phyloP scores from a whole-genome alignment of 2,888 invertebrate species.

The Byasa hedistus region DNA sequence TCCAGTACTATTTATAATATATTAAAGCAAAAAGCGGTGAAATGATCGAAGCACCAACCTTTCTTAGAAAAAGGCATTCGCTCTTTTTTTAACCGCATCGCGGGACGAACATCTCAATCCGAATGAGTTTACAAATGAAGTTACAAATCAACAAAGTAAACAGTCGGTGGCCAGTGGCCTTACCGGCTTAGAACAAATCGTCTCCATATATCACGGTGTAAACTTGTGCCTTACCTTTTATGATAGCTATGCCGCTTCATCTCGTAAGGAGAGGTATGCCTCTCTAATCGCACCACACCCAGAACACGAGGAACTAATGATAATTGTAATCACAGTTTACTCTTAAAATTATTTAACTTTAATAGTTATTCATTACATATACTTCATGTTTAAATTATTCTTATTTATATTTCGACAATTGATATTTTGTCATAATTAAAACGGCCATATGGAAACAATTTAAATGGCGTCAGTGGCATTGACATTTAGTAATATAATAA shows the following conservation, averaged over 20 bases:
- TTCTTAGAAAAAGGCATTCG: conserved; percentile 10
- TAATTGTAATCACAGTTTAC: no score
- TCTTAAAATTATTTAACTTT: no score
- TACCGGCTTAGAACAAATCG: conserved; percentile 55
- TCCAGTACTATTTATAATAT: neutral
- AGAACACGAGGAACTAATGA: neutral
- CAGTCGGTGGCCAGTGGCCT: conserved; percentile 43
- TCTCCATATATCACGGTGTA: conserved; percentile 51
- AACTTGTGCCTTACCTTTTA: conserved; percentile 54
- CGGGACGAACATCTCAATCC: conserved; percentile 48
- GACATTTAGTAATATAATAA: conserved; percentile 29
- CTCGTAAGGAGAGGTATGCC: conserved; percentile 38
- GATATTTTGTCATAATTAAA: conserved; percentile 25
- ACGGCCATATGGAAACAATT: conserved; percentile 9
- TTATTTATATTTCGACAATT: neutral
- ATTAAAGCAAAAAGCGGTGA: neutral
- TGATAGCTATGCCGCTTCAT: conserved; percentile 53
- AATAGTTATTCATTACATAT: no score
- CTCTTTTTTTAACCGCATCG: conserved; percentile 23
- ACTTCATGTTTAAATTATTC: neutral
- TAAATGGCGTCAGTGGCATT: conserved; percentile 25
- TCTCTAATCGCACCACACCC: conserved; percentile 5
- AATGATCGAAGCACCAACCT: conserved; percentile 8
- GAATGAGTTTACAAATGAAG: conserved; percentile 47
- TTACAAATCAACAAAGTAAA: conserved; percentile 59